phyloP scores from a whole-genome alignment of 2,113 vertebrate species.

The Microtus ochrogaster region DNA sequence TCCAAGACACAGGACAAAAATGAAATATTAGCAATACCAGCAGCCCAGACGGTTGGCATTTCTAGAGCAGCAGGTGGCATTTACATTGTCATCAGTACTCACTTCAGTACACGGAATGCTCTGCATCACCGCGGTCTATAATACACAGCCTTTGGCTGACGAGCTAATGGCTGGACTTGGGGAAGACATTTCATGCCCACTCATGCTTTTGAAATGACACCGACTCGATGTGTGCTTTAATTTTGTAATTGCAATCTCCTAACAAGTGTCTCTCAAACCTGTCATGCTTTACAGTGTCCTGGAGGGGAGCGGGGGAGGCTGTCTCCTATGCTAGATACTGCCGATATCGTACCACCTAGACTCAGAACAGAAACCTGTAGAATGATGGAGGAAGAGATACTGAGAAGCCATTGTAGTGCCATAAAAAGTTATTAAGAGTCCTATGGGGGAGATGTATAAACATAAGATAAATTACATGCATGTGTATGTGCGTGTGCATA shows the following conservation, averaged over 20 bases:
- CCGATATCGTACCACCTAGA: neutral
- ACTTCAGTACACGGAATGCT: neutral
- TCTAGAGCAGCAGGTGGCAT: neutral
- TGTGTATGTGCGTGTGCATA: too few relatives aligned
- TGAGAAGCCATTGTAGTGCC: neutral
- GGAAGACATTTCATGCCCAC: constrained; percentile 14
- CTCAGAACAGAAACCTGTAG: neutral
- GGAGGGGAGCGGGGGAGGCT: neutral
- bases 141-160: neutral
- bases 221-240: constrained; percentile 22
- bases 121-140: neutral
- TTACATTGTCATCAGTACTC: neutral
- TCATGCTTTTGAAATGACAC: constrained; percentile 18
- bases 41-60: neutral
- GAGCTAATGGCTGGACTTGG: constrained; percentile 33
- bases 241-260: constrained; percentile 19
- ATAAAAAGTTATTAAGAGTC: neutral
- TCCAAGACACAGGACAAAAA: neutral
- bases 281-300: constrained; percentile 8
- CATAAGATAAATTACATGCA: neutral
- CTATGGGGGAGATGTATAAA: neutral
- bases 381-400: neutral
- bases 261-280: constrained; percentile 10
- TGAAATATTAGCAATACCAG: neutral
- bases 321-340: neutral